Conservation (phyloP, 2,888 invertebrate species). For the Epicampocera succincta region DNA sequence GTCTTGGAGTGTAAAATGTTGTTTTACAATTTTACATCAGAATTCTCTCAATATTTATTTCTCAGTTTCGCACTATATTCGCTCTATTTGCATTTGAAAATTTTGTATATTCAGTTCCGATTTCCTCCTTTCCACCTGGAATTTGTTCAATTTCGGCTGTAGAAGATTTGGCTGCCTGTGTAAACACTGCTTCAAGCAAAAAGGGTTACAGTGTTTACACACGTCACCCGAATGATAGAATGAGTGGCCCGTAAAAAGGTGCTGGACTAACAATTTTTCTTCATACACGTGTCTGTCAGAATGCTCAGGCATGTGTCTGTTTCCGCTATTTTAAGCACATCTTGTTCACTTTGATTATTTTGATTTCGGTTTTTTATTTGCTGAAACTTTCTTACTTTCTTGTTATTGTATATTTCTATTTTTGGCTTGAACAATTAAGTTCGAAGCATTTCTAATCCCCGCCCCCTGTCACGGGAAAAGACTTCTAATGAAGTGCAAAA, state of each 20-base stretch:
- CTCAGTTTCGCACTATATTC: too few species aligned
- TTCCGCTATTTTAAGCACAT: conserved; percentile 68
- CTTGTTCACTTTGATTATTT: conserved; percentile 50
- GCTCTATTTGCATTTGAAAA: too few species aligned
- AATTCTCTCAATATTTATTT: too few species aligned
- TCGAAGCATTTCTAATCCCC: too few species aligned
- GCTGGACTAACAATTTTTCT: background rate
- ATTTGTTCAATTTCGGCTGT: too few species aligned
- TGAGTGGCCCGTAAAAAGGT: conserved; percentile 10
- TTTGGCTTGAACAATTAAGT: conserved; percentile 40
- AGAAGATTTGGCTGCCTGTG: too few species aligned
- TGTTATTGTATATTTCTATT: background rate
- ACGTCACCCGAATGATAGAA: background rate
- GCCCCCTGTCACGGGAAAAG: too few species aligned
- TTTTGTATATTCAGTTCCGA: too few species aligned
- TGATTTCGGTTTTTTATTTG: conserved; percentile 7
- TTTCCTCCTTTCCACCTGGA: too few species aligned
- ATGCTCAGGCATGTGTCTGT: conserved; percentile 64
- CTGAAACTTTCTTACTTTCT: background rate
- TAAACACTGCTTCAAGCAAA: background rate
- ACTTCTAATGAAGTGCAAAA: too few species aligned
- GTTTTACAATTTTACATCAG: too few species aligned
- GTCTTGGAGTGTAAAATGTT: too few species aligned
- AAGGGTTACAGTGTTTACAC: conserved; percentile 62
- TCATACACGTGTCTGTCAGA: background rate